Evolutionary conservation across 1,140 invertebrate genomes (phyloP).

Genomic region (Phymastichus coffea): DNA sequence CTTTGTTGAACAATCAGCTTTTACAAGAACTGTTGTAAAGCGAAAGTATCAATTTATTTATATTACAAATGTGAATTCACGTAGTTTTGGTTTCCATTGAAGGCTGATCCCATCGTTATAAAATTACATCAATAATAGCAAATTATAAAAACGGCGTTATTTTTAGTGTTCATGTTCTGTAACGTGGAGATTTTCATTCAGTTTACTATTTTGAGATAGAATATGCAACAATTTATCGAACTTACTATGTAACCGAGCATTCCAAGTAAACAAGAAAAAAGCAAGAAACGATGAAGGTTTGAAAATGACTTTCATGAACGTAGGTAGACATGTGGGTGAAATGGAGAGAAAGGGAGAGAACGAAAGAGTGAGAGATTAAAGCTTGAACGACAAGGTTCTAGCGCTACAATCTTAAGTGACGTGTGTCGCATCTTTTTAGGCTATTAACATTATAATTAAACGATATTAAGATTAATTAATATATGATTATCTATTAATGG

Average conservation of each 20-base stretch:
- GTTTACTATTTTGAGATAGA: slow-evolving; percentile 10
- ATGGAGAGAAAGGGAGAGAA: not conserved
- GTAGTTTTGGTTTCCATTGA: too few relatives aligned
- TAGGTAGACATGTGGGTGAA: slow-evolving; percentile 11
- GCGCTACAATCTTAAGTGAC: slow-evolving; percentile 36
- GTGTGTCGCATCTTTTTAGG: slow-evolving; percentile 43
- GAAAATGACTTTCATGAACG: slow-evolving; percentile 23
- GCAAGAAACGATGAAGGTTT: slow-evolving; percentile 21
- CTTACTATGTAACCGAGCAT: slow-evolving; percentile 35
- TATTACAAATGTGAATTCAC: too few relatives aligned
- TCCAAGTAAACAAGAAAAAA: slow-evolving; percentile 32
- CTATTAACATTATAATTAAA: slow-evolving; percentile 46
- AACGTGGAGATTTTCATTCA: too few relatives aligned
- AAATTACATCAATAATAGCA: too few relatives aligned
- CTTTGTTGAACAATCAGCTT: too few relatives aligned
- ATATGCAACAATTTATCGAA: slow-evolving; percentile 29
- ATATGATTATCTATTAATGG: slow-evolving; percentile 49
- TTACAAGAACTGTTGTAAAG: too few relatives aligned
- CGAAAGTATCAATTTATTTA: too few relatives aligned
- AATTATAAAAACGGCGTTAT: too few relatives aligned
- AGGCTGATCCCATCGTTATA: too few relatives aligned
- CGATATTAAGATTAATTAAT: slow-evolving; percentile 49
- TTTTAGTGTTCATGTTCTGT: too few relatives aligned
- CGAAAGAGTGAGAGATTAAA: slow-evolving; percentile 13
- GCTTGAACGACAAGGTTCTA: slow-evolving; percentile 22